A percentile compares a stretch with the other conserved stretches of the same genome.
phyloP scores from a whole-genome alignment of 2,797 vertebrate species.

The Dicrostonyx torquatus region DNA sequence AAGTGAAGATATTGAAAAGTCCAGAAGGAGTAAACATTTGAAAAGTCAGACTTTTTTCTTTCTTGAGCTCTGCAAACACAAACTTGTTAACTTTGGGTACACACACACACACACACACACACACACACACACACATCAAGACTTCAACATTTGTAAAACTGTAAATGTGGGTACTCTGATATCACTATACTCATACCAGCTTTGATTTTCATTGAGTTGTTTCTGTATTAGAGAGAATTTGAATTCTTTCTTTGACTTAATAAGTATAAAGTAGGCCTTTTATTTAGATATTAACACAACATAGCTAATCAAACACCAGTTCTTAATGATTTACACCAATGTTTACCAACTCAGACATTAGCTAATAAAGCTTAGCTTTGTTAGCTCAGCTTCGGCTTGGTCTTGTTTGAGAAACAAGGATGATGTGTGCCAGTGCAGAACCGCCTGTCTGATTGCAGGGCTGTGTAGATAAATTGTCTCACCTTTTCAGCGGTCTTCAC shows the following conservation, averaged over 20 bases:
- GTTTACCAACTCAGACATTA: constrained; percentile 43
- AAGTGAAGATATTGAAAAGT: neutral
- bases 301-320: constrained; percentile 4
- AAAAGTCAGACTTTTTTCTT: neutral
- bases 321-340: neutral
- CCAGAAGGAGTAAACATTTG: neutral
- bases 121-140: no score
- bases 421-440: neutral
- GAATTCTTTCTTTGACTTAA: neutral
- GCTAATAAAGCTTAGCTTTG: neutral
- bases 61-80: neutral
- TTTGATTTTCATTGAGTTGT: constrained; percentile 8
- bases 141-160: neutral
- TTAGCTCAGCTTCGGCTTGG: neutral
- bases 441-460: constrained; percentile 20
- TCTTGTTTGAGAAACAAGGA: constrained; percentile 43
- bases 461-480: constrained; percentile 30
- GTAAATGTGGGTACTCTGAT: neutral
- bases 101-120: no score
- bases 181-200: neutral
- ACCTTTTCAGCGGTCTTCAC: constrained; percentile 23
- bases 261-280: neutral
- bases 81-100: neutral
- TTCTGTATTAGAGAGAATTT: neutral
- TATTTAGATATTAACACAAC: neutral